Percentiles rank a stretch among this genome's conserved stretches.
These are phyloP conservation scores for Amphiprion clarkii DNA, from an alignment of 2,797 vertebrate species.

Conservation along the genomic window DNA sequence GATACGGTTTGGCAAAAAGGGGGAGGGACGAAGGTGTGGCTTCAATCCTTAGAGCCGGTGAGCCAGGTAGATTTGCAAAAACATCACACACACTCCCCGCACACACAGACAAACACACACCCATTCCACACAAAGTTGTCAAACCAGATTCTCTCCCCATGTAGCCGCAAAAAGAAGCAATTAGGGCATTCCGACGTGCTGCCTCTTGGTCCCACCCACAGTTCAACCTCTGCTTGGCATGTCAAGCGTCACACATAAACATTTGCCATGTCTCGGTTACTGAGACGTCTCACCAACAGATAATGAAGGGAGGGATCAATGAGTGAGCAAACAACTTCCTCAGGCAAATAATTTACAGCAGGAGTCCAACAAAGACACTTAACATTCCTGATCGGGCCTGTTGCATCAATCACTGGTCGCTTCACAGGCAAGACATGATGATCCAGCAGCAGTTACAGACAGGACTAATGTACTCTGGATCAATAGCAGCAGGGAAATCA, in stretches of 20 bases:
- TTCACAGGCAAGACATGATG: conserved; percentile 31
- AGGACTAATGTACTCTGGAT: conserved; percentile 68
- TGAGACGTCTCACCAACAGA: conserved; percentile 14
- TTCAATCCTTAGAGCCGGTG: conserved; percentile 68
- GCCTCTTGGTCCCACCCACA: conserved; percentile 45
- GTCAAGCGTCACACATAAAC: conserved; percentile 22
- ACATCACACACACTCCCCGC: conserved; percentile 35
- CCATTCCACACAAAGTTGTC: conserved; percentile 76
- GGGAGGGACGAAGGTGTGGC: conserved; percentile 88
- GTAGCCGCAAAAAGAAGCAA: conserved; percentile 48
- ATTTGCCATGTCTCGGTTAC: conserved; percentile 47
- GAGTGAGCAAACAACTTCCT: conserved; percentile 37
- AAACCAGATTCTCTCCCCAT: conserved; percentile 82
- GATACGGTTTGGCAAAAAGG: conserved; percentile 58
- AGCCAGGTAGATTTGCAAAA: conserved; percentile 86
- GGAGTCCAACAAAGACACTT: conserved; percentile 45
- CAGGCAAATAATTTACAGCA: conserved; percentile 74
- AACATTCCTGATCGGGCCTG: conserved; percentile 69
- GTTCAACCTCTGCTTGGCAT: conserved; percentile 37
- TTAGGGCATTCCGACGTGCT: conserved; percentile 65
- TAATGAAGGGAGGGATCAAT: conserved; percentile 27
- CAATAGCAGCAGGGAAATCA: conserved; percentile 63
- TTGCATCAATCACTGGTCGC: conserved; percentile 54
- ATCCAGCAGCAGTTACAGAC: conserved; percentile 29
- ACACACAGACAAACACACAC: conserved; percentile 63